Evolutionary conservation across 2,797 vertebrate species (phyloP).

Genomic region (Alcedo quadribrachys): DNA sequence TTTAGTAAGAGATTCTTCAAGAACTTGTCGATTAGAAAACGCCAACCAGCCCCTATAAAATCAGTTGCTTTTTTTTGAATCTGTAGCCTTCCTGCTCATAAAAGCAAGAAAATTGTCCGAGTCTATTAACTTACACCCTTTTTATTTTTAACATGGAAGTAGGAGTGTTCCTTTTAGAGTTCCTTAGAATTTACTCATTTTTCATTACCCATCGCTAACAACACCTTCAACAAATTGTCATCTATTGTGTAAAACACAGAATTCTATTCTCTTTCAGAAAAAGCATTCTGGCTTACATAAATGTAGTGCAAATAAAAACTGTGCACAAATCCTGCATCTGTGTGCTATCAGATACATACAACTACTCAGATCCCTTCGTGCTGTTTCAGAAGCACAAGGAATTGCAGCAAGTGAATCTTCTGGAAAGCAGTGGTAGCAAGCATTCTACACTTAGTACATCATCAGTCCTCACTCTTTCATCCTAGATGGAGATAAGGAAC

Average conservation of each 20-base stretch:
- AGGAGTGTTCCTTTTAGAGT: neutral
- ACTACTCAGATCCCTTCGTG: neutral
- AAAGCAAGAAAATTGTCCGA: neutral
- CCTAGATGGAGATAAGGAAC: neutral
- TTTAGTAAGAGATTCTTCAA: neutral
- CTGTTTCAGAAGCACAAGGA: neutral
- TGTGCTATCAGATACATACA: neutral
- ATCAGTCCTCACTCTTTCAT: neutral
- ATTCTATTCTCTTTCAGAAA: neutral
- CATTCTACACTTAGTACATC: neutral
- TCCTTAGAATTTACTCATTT: neutral
- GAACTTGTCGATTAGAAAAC: neutral
- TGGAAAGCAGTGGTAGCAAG: neutral
- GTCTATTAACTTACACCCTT: neutral
- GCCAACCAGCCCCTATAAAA: neutral
- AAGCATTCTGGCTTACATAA: neutral
- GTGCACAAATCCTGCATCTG: neutral
- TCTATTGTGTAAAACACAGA: neutral
- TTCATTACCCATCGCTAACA: neutral
- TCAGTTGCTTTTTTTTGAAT: neutral
- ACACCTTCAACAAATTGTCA: neutral
- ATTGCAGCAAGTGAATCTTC: neutral
- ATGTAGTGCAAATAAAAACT: neutral
- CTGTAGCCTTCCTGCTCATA: neutral
- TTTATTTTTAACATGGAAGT: neutral